These are phyloP conservation scores for Coilia nasus DNA, from an alignment of 2,797 vertebrate species.

Conservation along the genomic window DNA sequence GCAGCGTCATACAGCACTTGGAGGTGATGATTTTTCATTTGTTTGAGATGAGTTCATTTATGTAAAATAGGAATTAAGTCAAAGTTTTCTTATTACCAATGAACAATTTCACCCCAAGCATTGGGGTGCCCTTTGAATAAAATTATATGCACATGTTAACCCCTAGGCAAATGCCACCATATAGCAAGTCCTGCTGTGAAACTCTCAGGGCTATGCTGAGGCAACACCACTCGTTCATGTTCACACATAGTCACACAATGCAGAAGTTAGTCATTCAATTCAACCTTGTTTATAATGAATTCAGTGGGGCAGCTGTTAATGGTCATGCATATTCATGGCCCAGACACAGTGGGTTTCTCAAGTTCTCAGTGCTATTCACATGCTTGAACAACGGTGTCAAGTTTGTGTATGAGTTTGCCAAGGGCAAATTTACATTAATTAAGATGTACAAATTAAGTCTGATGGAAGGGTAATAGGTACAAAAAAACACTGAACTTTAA, in stretches of 20 bases:
- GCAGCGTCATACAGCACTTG: not conserved
- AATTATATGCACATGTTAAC: not conserved
- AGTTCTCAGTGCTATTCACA: constrained; percentile 35
- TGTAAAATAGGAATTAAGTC: not conserved
- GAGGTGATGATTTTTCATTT: not conserved
- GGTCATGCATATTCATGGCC: constrained; percentile 54
- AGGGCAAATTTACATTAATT: constrained; percentile 27
- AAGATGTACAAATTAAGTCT: not conserved
- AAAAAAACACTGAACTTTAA: constrained; percentile 25
- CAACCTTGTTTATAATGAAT: constrained; percentile 34
- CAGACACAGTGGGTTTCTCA: constrained; percentile 35
- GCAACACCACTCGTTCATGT: not conserved
- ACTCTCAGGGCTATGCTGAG: not conserved
- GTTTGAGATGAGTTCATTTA: not conserved
- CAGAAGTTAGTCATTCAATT: constrained; percentile 34
- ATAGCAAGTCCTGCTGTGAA: not conserved
- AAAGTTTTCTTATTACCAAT: not conserved
- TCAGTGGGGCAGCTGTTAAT: constrained; percentile 53
- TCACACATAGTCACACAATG: constrained; percentile 22
- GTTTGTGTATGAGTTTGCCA: constrained; percentile 33
- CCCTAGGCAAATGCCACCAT: not conserved
- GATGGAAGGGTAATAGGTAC: constrained; percentile 17
- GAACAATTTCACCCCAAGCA: not conserved
- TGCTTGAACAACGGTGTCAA: constrained; percentile 26
- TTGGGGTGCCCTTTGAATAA: not conserved